Evolutionary conservation across 1,140 invertebrate species (phyloP).

Genomic region (Coelopa frigida): DNA sequence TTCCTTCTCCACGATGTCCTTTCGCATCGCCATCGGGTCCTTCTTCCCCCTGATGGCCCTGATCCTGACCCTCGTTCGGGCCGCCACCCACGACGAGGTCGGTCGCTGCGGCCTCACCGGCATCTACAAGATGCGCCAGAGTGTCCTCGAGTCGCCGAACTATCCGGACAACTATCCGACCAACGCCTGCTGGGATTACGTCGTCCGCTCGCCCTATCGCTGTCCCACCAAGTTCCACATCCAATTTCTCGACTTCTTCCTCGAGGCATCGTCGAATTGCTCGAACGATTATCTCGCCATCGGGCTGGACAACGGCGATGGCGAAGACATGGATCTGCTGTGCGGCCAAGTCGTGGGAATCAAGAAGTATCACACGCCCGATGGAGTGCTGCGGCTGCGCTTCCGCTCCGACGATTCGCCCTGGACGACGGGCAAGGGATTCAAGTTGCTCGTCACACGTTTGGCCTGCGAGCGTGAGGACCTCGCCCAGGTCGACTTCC

Average conservation of each 20-base stretch:
- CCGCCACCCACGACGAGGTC: slow-evolving; percentile 30
- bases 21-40: no score
- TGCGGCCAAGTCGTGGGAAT: slow-evolving; percentile 48
- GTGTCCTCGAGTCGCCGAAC: slow-evolving; percentile 45
- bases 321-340: slow-evolving; percentile 40
- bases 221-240: slow-evolving; percentile 51
- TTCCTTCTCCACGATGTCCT: no score
- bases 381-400: slow-evolving; percentile 44
- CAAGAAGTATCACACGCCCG: slow-evolving; percentile 45
- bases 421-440: slow-evolving; percentile 45
- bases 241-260: slow-evolving; percentile 51
- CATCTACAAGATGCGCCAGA: slow-evolving; percentile 35
- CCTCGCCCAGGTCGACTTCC: slow-evolving; percentile 16
- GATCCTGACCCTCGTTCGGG: no score
- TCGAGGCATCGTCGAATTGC: slow-evolving; percentile 47
- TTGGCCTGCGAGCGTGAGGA: slow-evolving; percentile 41
- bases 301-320: slow-evolving; percentile 30
- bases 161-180: slow-evolving; percentile 48
- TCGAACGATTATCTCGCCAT: slow-evolving; percentile 46
- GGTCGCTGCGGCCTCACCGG: slow-evolving; percentile 31
- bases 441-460: slow-evolving; percentile 49
- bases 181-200: slow-evolving; percentile 47
- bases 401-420: slow-evolving; percentile 40
- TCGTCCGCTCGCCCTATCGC: slow-evolving; percentile 45
- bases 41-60: no score